Conservation (phyloP, 2,888 invertebrate species). For the Hartigia nigra region DNA sequence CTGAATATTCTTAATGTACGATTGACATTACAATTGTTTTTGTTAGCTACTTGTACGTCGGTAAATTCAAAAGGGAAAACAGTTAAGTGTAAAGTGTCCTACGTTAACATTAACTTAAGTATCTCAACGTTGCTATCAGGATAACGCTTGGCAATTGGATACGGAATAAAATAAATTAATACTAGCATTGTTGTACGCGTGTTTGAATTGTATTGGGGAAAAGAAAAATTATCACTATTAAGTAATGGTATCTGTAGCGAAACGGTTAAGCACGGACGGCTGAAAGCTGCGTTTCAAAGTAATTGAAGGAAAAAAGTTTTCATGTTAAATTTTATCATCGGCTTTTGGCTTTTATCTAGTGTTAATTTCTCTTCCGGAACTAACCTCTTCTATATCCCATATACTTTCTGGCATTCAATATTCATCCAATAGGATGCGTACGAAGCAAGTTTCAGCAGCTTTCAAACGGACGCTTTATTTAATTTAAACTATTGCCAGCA, state of each 20-base stretch:
- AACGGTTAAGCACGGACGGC: not conserved
- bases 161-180: conserved; percentile 2
- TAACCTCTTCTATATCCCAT: not conserved
- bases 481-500: too few species aligned
- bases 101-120: not conserved
- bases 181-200: not conserved
- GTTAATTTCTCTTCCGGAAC: not conserved
- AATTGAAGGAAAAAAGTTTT: not conserved
- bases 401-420: not conserved
- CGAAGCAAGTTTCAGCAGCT: too few species aligned
- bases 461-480: not conserved
- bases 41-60: not conserved
- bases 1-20: not conserved
- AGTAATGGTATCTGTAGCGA: not conserved
- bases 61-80: not conserved
- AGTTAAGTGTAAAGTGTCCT: not conserved
- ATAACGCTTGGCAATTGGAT: not conserved
- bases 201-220: not conserved
- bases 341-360: not conserved
- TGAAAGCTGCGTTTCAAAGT: not conserved
- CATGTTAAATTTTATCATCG: not conserved
- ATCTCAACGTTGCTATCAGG: not conserved
- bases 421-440: too few species aligned
- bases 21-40: not conserved
- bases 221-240: not conserved